Base-by-base conservation (phyloP, 1,140 invertebrate genomes). In the Xylocopa sonorina region DNA sequence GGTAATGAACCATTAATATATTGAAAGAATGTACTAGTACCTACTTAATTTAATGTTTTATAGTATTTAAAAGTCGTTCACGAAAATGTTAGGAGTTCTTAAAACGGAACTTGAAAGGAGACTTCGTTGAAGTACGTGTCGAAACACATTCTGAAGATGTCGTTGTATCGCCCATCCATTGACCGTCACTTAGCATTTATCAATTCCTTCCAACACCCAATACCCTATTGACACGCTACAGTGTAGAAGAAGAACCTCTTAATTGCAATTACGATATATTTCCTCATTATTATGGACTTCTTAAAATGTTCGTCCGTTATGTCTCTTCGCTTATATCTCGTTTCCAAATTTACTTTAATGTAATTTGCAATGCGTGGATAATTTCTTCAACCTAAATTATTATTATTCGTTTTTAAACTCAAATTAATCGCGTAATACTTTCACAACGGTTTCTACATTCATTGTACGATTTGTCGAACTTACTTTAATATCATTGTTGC, bases 181-280 rank as follows among this genome's bases (percentile, higher is more conserved):
- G 71, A 50, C 62, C 69, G 55, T 75, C 77, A 85, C 82, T 88
- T 88, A 88, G 60, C 81, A 87, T 87, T 88, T 87, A 88, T 88
- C 86, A 88, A 87, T 88, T 69, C 55, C 72, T 53, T 66, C 27
- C 72, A 67, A 43, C 41, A 29, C 51, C 67, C 63, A 72, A 72
- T 76, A 55, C 21, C 32, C 27, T 69, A 48, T 27, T 27, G 38
- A 75, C 24, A 81, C 78, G 69, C 57, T 7, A 82, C 73, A 43
- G 12, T 41, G 18, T 50, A 68, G 51, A 53, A 55, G 41, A 72
- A 41, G 38, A 71, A 58, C 43, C 53, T 58, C 38, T 72, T 72
- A 72, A 72, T 72, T 72, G 53, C 53, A 72, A 32, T 72, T 58
- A 29, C 51, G 24, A 43, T 27, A n/a, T 71, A 41, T 38, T 41